Percentiles rank a stretch among this genome's conserved stretches.
Conservation (phyloP, 2,797 vertebrate species). For the Eospalax fontanierii region DNA sequence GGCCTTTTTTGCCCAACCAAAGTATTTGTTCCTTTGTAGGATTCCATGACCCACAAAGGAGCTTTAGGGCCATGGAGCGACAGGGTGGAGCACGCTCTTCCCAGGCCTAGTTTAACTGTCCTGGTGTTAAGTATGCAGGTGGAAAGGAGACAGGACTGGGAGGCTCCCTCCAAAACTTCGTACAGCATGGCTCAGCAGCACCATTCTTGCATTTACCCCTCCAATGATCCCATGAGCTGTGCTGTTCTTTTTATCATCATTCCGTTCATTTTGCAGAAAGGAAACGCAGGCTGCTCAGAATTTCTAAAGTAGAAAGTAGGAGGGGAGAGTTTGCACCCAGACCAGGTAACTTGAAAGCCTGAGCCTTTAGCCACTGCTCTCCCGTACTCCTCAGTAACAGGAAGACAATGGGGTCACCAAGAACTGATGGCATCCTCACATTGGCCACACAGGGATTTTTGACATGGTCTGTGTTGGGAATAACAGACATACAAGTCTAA, state of each 20-base stretch:
- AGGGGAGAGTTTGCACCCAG: constrained; percentile 1
- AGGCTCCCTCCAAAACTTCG: not conserved
- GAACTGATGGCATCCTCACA: not conserved
- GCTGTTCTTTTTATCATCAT: not conserved
- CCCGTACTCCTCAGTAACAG: not conserved
- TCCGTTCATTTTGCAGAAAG: not conserved
- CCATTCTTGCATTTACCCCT: not conserved
- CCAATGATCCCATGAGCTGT: not conserved
- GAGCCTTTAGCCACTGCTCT: not conserved
- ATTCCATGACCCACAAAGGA: not conserved
- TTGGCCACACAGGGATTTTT: not conserved
- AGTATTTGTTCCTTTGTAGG: not conserved
- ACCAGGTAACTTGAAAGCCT: not conserved
- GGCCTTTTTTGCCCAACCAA: not conserved
- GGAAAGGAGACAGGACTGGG: not conserved
- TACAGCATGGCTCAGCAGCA: not conserved
- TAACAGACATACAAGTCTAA: not conserved
- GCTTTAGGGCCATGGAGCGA: not conserved
- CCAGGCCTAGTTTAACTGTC: not conserved
- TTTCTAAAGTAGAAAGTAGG: not conserved
- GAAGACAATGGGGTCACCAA: not conserved
- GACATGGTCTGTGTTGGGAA: not conserved
- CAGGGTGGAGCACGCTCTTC: not conserved
- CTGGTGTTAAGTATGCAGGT: not conserved
- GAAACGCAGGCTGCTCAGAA: constrained; percentile 22